phyloP scores from a whole-genome alignment of 2,113 vertebrate genomes.

The Laticauda colubrina region DNA sequence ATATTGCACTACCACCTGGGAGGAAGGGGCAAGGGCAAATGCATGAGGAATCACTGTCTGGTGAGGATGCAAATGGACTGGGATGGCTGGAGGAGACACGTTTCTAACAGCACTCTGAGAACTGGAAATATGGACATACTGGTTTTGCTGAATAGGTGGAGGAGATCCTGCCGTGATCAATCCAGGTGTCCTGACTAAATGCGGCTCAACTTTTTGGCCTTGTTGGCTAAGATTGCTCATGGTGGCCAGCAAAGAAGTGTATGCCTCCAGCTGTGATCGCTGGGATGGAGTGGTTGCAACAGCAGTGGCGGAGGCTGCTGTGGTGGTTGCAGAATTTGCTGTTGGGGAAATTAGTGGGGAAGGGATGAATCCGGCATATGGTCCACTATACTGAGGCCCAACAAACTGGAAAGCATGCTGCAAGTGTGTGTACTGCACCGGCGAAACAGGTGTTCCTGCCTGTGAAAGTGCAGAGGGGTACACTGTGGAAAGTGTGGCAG shows the following conservation, averaged over 20 bases:
- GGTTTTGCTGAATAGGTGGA: constrained; percentile 79
- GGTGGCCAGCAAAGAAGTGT: constrained; percentile 83
- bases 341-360: constrained; percentile 87
- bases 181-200: constrained; percentile 79
- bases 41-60: constrained; percentile 83
- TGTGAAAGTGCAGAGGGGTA: constrained; percentile 84
- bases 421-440: constrained; percentile 87
- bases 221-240: constrained; percentile 79
- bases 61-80: constrained; percentile 84
- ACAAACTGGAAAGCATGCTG: constrained; percentile 92
- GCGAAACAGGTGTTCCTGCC: constrained; percentile 81
- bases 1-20: constrained; percentile 89
- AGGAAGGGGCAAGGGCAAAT: constrained; percentile 81
- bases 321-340: constrained; percentile 69
- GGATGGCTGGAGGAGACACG: constrained; percentile 79
- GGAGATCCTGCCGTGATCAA: constrained; percentile 77
- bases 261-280: constrained; percentile 85
- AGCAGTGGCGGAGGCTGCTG: constrained; percentile 69
- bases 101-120: constrained; percentile 80
- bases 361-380: constrained; percentile 88
- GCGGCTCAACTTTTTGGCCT: constrained; percentile 77
- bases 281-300: constrained; percentile 79
- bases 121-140: constrained; percentile 91
- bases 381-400: constrained; percentile 81
- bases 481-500: constrained; percentile 81